These are phyloP conservation scores for crab-eating macaque (Macaca fascicularis) DNA, from an alignment of 2,113 vertebrate genomes.

Conservation along the genomic window DNA sequence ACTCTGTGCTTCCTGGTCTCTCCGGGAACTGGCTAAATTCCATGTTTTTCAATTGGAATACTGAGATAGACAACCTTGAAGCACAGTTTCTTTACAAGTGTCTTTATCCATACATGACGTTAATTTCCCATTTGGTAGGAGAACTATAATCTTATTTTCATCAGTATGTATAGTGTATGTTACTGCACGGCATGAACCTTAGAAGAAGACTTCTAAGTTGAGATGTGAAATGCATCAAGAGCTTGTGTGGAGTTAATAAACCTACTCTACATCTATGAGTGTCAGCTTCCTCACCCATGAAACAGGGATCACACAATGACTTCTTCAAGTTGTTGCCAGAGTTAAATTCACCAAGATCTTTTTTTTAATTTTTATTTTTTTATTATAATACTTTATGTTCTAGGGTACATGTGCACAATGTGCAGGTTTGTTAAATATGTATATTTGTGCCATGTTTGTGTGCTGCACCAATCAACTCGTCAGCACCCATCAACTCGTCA, in stretches of 20 bases:
- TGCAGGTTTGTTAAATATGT: no score
- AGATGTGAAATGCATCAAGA: neutral
- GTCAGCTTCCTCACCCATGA: neutral
- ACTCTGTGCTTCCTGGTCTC: neutral
- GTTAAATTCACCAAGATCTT: neutral
- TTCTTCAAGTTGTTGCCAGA: neutral
- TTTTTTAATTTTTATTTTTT: neutral
- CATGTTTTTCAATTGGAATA: no score
- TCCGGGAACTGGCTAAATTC: neutral
- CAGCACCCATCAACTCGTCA: no score
- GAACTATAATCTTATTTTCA: neutral
- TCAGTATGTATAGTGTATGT: neutral
- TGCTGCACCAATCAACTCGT: no score
- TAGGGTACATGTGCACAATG: no score
- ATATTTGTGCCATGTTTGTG: no score
- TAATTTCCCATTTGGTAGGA: neutral
- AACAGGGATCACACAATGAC: neutral
- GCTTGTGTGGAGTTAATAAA: neutral
- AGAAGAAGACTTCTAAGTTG: neutral
- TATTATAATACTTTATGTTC: no score
- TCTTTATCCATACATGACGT: neutral
- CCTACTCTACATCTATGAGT: neutral
- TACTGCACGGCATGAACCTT: neutral
- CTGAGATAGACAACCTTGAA: neutral
- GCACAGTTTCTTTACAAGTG: neutral